Base-by-base conservation (phyloP, 2,113 vertebrate species). In the Callospermophilus lateralis region DNA sequence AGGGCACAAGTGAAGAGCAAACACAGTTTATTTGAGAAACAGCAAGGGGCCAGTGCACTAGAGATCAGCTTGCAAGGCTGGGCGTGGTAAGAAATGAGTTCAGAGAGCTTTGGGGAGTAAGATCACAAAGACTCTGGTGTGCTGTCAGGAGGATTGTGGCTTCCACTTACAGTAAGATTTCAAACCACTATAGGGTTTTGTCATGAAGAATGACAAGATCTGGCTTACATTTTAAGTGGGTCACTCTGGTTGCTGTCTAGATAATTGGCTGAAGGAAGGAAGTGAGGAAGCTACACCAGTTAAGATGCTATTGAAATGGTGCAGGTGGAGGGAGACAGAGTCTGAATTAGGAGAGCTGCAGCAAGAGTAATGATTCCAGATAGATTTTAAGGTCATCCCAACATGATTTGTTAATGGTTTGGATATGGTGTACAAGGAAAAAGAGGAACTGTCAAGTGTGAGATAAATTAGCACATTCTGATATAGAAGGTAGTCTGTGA, bases 91-190 rank as follows among this genome's bases (percentile, higher is more conserved):
- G 48, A 84, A 81, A 45, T 28, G 39, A 85, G 39, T 74, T 95
- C 72, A 89, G 89, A 89, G 84, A 81, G 30, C 34, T 1, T 11
- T 48, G 42, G 67, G 34, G 68, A 85, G 48, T 39, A 76, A 67
- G 80, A 89, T 63, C 89, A 68, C 67, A 28, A 65, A 83, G 24
- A 42, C 2, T 67, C 20, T 32, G n/a, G n/a, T 1, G 55, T 32
- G 1, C 72, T 39, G 12, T 1, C 16, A 30, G 17, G 67, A 89
- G 37, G 28, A 90, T n/a, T 72, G 11, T 77, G 58, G 32, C 7
- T 81, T 95, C 92, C 73, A 37, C 58, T 93, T 28, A 65, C 76
- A 94, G 77, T 88, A 68, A 61, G 22, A 85, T 51, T 79, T 74
- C 55, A 86, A 84, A 53, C 1, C 67, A 81, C 34, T 37, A 26